These are phyloP conservation scores for Latrodectus elegans DNA, from an alignment of 2,888 invertebrate genomes.

Conservation along the genomic window DNA sequence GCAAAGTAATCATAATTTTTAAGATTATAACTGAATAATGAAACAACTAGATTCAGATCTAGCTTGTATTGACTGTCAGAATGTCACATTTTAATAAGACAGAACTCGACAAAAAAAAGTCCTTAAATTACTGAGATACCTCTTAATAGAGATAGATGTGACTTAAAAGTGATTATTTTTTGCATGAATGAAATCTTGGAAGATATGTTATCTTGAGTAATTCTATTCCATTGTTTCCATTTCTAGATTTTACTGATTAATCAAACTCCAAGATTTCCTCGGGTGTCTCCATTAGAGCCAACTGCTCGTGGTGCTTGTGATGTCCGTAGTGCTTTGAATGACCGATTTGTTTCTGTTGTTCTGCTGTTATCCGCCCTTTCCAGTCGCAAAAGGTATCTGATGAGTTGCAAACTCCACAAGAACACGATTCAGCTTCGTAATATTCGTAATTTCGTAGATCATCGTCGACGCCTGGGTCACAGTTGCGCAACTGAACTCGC, in stretches of 20 bases:
- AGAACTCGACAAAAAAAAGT: too few species aligned
- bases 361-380: constrained; percentile 32
- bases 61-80: too few species aligned
- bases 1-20: too few species aligned
- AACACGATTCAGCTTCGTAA: constrained; percentile 85
- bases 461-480: constrained; percentile 84
- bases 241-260: too few species aligned
- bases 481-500: constrained; percentile 82
- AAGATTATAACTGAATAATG: background rate
- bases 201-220: background rate
- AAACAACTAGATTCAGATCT: background rate
- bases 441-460: constrained; percentile 80
- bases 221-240: too few species aligned
- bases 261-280: too few species aligned
- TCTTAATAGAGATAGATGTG: too few species aligned
- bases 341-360: background rate
- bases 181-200: background rate
- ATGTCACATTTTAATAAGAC: too few species aligned
- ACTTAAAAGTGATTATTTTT: too few species aligned
- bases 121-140: too few species aligned
- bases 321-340: background rate
- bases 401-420: constrained; percentile 83
- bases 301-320: background rate
- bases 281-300: too few species aligned
- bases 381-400: constrained; percentile 83